Evolutionary conservation across 2,113 vertebrate species (phyloP), one percentile per base, ranked within the genome.

Genomic region (Speoplatyrhinus poulsoni): DNA sequence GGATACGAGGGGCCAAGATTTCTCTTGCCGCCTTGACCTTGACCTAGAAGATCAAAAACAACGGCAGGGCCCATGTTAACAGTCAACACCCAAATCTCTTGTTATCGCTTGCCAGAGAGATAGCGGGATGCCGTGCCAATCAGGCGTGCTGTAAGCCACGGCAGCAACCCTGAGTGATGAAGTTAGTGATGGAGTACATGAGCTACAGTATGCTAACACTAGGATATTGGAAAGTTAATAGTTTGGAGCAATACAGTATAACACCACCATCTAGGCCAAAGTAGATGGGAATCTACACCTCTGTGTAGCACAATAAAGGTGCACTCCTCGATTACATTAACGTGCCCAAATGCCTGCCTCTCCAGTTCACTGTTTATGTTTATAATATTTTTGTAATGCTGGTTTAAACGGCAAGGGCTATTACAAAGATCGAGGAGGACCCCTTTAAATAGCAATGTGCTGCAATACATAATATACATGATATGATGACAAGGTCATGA

Each of bases 31-130:
- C 58, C 69, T 76, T 73, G 80, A 86, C 90, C 91, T 92, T 73
- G 80, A 86, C 90, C 91, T 92, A 87, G 70, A 83, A 84, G 65
- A 91, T n/a, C 41, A 91, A 74, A 86, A 70, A 90, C 79, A 90
- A 77, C 58, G 50, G 58, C 13, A 75, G 50, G 52, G n/a, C 26
- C 41, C 54, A 12, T 3, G 70, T 81, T 80, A 83, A 57, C 36
- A n/a, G 54, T 55, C 16, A 55, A 8, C 67, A 36, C 50, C 4
- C 16, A 65, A 26, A 55, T 26, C 17, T 57, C 2, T 1, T 54
- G 9, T 62, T 36, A 59, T 59, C 60, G 32, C 47, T 3, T 4
- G 19, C 12, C 16, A 36, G 69, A 26, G 13, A 80, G 61, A 60
- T 62, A 16, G 56, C 26, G 56, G 17, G 7, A 4, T 17, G 9